phyloP scores from a whole-genome alignment of 2,888 invertebrate genomes.

The Hydrotaea diabolus region DNA sequence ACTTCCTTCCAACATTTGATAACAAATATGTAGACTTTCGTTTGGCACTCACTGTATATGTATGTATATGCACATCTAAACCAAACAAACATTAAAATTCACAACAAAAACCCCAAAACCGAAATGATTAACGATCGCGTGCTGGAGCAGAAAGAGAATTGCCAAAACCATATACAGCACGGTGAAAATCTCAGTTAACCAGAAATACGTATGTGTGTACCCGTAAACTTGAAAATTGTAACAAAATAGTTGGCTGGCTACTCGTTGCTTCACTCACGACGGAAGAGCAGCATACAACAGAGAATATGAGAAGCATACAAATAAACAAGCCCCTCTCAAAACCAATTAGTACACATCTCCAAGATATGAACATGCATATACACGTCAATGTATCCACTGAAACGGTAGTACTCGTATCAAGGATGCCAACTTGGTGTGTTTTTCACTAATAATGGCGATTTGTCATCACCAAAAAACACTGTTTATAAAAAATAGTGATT shows the following conservation, averaged over 20 bases:
- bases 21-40: no score
- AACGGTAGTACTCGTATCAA: conserved; percentile 2
- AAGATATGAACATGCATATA: not conserved
- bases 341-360: conserved; percentile 32
- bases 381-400: not conserved
- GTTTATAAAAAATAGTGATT: no score
- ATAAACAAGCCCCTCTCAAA: not conserved
- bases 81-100: conserved; percentile 14
- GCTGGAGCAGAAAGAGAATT: conserved; percentile 41
- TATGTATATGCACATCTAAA: not conserved
- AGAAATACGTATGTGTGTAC: not conserved
- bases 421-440: conserved; percentile 31
- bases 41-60: not conserved
- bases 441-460: no score
- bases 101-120: conserved; percentile 8
- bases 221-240: conserved; percentile 1
- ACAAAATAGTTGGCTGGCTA: not conserved
- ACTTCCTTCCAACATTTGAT: no score
- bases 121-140: conserved; percentile 52
- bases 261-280: not conserved
- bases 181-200: conserved; percentile 4
- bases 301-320: conserved; percentile 1
- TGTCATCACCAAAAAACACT: no score
- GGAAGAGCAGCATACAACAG: not conserved
- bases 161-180: conserved; percentile 24